Evolutionary conservation across 2,888 invertebrate species (phyloP).

Genomic region (Rhopalosiphum nymphaeae): DNA sequence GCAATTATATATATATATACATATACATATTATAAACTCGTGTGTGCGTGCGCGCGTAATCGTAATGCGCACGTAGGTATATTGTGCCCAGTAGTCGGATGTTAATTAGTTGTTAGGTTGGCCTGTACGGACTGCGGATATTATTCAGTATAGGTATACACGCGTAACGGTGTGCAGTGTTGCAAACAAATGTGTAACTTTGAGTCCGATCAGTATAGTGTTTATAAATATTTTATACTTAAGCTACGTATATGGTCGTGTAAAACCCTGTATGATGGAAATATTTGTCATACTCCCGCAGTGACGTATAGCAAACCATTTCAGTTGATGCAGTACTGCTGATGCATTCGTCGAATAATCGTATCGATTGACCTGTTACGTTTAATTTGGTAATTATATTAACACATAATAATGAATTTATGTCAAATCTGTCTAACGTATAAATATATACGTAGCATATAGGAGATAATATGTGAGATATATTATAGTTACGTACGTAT

Average conservation of each 20-base stretch:
- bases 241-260: not conserved
- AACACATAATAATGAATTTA: not conserved
- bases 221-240: not conserved
- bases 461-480: not conserved
- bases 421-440: not conserved
- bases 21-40: no score
- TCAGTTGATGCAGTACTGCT: not conserved
- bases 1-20: not conserved
- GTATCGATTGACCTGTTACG: not conserved
- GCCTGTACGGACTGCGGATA: slow-evolving; percentile 18
- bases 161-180: not conserved
- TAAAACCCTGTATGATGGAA: not conserved
- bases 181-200: slow-evolving; percentile 11
- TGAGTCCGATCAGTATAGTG: not conserved
- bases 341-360: not conserved
- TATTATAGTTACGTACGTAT: not conserved
- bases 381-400: not conserved
- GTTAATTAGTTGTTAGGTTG: slow-evolving; percentile 29
- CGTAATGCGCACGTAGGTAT: not conserved
- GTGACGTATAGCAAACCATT: not conserved
- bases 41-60: not conserved
- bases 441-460: not conserved
- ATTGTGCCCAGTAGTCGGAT: not conserved
- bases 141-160: not conserved
- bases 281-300: not conserved